These are phyloP conservation scores for Drosophila arizonae DNA, from an alignment of 1,140 invertebrate genomes.

Conservation along the genomic window DNA sequence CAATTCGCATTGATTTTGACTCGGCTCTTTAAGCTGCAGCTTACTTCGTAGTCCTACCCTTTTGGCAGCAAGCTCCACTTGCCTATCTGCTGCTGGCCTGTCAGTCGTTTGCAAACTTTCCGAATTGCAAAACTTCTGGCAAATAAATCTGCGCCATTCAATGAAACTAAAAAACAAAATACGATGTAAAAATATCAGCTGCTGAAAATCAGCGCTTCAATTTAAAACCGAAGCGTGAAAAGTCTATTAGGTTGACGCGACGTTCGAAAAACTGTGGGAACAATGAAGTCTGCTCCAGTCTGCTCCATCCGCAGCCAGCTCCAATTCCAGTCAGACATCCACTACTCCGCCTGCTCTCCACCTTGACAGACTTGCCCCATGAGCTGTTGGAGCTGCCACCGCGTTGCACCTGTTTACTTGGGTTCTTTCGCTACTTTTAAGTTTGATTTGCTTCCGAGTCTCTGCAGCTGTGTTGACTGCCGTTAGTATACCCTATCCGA, in stretches of 20 bases:
- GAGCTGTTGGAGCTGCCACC: constrained; percentile 32
- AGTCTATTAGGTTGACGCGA: constrained; percentile 68
- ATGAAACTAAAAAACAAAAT: constrained; percentile 19
- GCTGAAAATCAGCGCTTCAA: constrained; percentile 74
- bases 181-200: constrained; percentile 49
- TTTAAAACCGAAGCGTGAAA: constrained; percentile 78
- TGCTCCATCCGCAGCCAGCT: constrained; percentile 59
- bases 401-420: constrained; percentile 54
- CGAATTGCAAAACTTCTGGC: constrained; percentile 69
- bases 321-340: constrained; percentile 36
- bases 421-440: constrained; percentile 54
- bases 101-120: constrained; percentile 52
- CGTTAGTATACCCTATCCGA: constrained; percentile 28
- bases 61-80: constrained; percentile 1
- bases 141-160: constrained; percentile 55
- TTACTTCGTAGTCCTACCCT: constrained; percentile 4
- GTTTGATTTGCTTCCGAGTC: constrained; percentile 51
- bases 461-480: constrained; percentile 14
- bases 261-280: constrained; percentile 69
- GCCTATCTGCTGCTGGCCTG: constrained; percentile 8
- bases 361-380: background rate
- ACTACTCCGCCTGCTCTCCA: background rate
- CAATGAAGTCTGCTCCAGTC: constrained; percentile 71
- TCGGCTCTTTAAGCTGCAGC: constrained; percentile 32
- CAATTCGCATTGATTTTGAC: constrained; percentile 23